These are phyloP conservation scores for Ditula angustiorana DNA, from an alignment of 2,888 invertebrate species.

Conservation along the genomic window DNA sequence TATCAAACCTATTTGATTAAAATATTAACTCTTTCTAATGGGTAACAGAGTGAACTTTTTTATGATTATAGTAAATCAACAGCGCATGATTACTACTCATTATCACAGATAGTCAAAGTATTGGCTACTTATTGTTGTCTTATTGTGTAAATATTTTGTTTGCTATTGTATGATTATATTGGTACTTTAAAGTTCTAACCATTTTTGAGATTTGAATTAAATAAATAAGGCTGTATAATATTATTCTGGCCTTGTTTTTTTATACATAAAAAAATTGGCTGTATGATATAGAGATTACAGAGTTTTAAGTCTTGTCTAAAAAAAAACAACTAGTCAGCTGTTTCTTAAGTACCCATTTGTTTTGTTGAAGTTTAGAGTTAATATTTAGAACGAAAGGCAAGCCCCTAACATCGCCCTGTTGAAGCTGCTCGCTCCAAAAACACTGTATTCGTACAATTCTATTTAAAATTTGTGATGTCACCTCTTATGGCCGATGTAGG, in stretches of 20 bases:
- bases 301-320: neutral
- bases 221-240: too few species aligned
- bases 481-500: constrained; percentile 60
- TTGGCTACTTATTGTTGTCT: too few species aligned
- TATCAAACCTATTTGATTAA: neutral
- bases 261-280: neutral
- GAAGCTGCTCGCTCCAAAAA: constrained; percentile 50
- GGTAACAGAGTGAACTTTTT: too few species aligned
- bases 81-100: too few species aligned
- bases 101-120: too few species aligned
- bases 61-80: too few species aligned
- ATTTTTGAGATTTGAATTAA: too few species aligned
- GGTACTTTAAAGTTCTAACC: too few species aligned
- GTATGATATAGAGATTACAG: neutral
- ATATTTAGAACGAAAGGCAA: constrained; percentile 43
- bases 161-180: too few species aligned
- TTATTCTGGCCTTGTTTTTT: too few species aligned
- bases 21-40: neutral
- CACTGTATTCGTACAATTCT: constrained; percentile 65
- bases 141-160: too few species aligned
- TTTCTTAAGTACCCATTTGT: neutral
- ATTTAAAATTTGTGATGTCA: constrained; percentile 83
- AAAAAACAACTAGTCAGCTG: constrained; percentile 29
- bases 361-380: neutral
- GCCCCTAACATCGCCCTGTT: constrained; percentile 39